Evolutionary conservation across 2,797 vertebrate species (phyloP).

Genomic region (Eremophila alpestris): DNA sequence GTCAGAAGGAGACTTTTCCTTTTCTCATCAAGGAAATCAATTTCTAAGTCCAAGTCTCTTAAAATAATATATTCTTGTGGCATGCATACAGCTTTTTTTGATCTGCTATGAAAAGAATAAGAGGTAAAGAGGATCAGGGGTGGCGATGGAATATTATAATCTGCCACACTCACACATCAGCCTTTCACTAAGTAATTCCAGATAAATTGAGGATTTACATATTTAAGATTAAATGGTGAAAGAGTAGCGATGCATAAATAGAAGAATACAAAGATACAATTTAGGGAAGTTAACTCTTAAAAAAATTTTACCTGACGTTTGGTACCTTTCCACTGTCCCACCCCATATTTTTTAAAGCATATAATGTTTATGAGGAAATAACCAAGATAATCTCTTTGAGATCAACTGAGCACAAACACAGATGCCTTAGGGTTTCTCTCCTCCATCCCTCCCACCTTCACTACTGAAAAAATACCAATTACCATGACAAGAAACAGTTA

Average conservation of each 20-base stretch:
- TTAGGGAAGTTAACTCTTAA: conserved; percentile 74
- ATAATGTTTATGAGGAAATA: conserved; percentile 61
- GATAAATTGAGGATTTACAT: conserved; percentile 88
- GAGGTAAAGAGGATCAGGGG: conserved; percentile 86
- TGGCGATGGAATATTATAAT: conserved; percentile 84
- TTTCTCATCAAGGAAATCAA: conserved; percentile 87
- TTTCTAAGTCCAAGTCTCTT: conserved; percentile 84
- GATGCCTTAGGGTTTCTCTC: conserved; percentile 68
- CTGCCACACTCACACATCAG: conserved; percentile 83
- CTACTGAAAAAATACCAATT: conserved; percentile 75
- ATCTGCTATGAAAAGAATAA: conserved; percentile 84
- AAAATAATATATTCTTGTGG: conserved; percentile 85
- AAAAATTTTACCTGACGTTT: conserved; percentile 40
- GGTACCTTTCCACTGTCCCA: conserved; percentile 17
- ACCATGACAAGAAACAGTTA: conserved; percentile 78
- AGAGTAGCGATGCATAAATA: conserved; percentile 72
- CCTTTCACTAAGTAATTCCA: conserved; percentile 84
- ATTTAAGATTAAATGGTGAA: conserved; percentile 83
- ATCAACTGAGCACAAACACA: conserved; percentile 55
- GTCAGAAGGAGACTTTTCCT: conserved; percentile 83
- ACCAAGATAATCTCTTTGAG: conserved; percentile 62
- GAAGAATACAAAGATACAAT: conserved; percentile 71
- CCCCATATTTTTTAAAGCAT: conserved; percentile 44
- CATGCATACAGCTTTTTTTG: conserved; percentile 76
- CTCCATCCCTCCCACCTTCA: conserved; percentile 61